Evolutionary conservation across 2,113 vertebrate genomes (phyloP), one percentile per base, ranked within the genome.

Genomic region (Tachysurus vachellii): DNA sequence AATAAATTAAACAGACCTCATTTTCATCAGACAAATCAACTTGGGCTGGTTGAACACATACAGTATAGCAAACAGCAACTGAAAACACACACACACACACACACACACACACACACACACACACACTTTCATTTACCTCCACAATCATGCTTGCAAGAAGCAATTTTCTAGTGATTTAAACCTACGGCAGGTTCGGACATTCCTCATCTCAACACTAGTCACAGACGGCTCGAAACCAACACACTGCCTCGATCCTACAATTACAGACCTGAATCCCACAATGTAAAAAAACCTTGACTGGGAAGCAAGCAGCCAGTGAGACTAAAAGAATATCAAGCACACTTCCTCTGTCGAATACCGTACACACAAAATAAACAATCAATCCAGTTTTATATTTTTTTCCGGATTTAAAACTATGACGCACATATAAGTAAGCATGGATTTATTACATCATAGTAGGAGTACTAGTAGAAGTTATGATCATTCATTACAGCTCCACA

Each of bases 111-210:
- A 81, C 77, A 83, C 77, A 86, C 42, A 79, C 85, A 86, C 76
- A 88, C 82, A 89, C 85, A 56, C 86, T 88, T 89, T 89, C 91
- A 92, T 92, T 91, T 90, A 92, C 88, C 87, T 80, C 76, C 88
- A 88, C 90, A 91, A 89, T 90, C 90, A 89, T 85, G 89, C 87
- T 85, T 47, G 89, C 57, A 75, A 89, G 88, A 90, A 90, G 84
- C 89, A 90, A 91, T 91, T 89, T 90, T 92, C 89, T 80, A 83
- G 85, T 87, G 90, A 89, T 92, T 92, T 91, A 91, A 88, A 88
- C 81, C 83, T 71, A 87, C 57, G 62, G 87, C 83, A 17, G 70
- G 88, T 81, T 59, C 83, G 76, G 89, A 75, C 86, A 85, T 77
- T 83, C 88, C 85, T 89, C 85, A 91, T 89, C 87, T 87, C 80